Evolutionary conservation across 1,140 invertebrate genomes (phyloP).

Genomic region (Aphaenogaster floridana): DNA sequence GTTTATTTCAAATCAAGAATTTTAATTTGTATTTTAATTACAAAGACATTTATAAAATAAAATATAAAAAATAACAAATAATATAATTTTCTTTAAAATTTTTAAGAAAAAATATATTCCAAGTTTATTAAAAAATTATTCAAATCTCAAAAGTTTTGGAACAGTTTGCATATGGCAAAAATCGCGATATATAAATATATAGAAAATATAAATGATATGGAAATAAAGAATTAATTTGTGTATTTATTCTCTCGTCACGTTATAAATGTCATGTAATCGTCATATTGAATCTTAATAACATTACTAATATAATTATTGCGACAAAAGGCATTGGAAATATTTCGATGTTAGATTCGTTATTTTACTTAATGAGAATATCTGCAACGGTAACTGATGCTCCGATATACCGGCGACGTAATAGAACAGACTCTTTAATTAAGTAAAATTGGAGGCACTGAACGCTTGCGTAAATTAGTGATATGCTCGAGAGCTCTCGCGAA

Average conservation of each 20-base stretch:
- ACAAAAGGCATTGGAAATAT: conserved; percentile 6
- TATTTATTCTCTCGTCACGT: conserved; percentile 24
- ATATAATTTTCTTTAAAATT: background rate
- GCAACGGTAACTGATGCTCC: background rate
- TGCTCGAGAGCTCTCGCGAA: conserved; percentile 32
- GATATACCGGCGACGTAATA: conserved; percentile 5
- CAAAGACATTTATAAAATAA: background rate
- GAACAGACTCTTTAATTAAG: conserved; percentile 48
- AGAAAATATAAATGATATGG: background rate
- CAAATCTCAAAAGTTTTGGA: background rate
- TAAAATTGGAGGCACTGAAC: conserved; percentile 43
- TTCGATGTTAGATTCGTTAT: conserved; percentile 23
- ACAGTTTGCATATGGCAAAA: background rate
- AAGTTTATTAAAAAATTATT: conserved; percentile 13
- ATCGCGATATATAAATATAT: background rate
- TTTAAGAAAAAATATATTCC: background rate
- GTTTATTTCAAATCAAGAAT: background rate
- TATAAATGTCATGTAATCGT: background rate
- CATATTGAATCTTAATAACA: background rate
- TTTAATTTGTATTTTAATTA: background rate
- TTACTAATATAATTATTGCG: conserved; percentile 16
- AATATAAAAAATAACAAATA: background rate
- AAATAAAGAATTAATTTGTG: background rate
- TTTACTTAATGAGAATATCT: conserved; percentile 30
- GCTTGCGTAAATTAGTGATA: conserved; percentile 52